A percentile compares a stretch with the other conserved stretches of the same genome.
These are phyloP conservation scores for Antennarius maculatus DNA, from an alignment of 2,797 vertebrate genomes.

Conservation along the genomic window DNA sequence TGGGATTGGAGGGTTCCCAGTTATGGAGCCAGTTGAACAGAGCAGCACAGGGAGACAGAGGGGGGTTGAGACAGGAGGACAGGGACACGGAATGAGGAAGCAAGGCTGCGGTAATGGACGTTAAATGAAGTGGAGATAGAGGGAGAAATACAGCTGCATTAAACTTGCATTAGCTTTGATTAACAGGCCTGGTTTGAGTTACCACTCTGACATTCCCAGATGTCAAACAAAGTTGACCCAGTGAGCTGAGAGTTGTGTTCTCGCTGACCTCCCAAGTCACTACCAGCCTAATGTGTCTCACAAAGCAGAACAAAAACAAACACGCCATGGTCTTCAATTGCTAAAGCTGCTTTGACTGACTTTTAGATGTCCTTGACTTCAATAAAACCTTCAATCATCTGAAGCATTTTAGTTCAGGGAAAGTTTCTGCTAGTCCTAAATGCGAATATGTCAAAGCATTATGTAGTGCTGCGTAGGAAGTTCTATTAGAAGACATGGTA, in stretches of 20 bases:
- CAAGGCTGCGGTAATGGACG: conserved; percentile 69
- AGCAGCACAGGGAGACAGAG: conserved; percentile 52
- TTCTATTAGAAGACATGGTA: conserved; percentile 3
- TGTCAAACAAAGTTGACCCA: conserved; percentile 76
- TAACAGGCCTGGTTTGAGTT: conserved; percentile 74
- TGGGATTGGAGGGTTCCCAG: conserved; percentile 32
- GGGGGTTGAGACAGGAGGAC: conserved; percentile 43
- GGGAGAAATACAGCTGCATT: conserved; percentile 67
- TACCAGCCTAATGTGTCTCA: conserved; percentile 68
- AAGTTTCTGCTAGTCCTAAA: conserved; percentile 2
- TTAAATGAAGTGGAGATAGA: conserved; percentile 72
- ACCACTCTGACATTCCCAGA: conserved; percentile 73
- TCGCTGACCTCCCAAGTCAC: conserved; percentile 66
- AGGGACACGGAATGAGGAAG: conserved; percentile 67
- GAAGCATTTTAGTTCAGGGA: conserved; percentile 24
- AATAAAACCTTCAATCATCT: conserved; percentile 52
- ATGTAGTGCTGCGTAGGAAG: conserved; percentile 8
- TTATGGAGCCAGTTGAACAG: conserved; percentile 70
- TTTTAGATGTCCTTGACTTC: conserved; percentile 47
- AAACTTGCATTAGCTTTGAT: conserved; percentile 71
- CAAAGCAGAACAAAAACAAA: conserved; percentile 77
- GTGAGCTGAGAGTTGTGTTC: conserved; percentile 64
- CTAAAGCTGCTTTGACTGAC: conserved; percentile 39
- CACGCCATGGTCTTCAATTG: conserved; percentile 30
- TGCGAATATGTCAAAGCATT: conserved; percentile 16